Evolutionary conservation across 1,140 invertebrate genomes (phyloP), one percentile per base, ranked within the genome.

Genomic region (Globodera ellingtonae): DNA sequence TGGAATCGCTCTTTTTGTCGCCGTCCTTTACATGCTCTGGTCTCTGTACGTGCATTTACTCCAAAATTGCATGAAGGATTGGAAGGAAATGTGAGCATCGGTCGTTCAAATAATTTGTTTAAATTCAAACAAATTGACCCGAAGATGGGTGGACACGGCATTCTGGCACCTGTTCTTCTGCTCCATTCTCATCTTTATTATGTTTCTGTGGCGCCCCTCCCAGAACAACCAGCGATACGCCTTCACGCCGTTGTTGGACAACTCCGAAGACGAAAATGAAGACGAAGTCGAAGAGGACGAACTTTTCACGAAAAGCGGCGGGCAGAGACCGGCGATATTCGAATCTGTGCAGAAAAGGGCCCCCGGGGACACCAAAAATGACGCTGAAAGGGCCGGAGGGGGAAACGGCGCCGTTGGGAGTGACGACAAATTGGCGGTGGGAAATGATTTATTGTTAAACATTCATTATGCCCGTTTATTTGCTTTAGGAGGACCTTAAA

Each of bases 91-190:
- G 75, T 91, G 89, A 90, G 50, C 48, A 35, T 15, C 4, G 35
- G 47, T 15, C 18, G 77, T 35, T 35, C 1, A 35, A 35, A 35
- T 35, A 35, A 35, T 35, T 35, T 3, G 35, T 35, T 35, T 35
- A 35, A 35, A 35, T 35, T 35, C 35, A 35, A 35, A 35, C 35
- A 35, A 35, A 35, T 35, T 35, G 35, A 35, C 1, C 35, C 3
- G 35, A 35, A 89, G 88, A 44, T 95, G 94, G 94, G 89, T 97
- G 79, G 95, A 97, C 90, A 94, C 95, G 80, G 95, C 94, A 4
- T 97, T 94, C 90, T 97, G 95, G 95, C 95, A 95, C 90, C 92
- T 97, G 35, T 90, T 96, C 24, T 97, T 97, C 90, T 95, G 94
- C 24, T 91, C 94, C 69, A 92, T 97, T 78, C 91, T 97, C 35